Conservation (phyloP, 2,113 vertebrate genomes). For the Thalassarche chlororhynchos region DNA sequence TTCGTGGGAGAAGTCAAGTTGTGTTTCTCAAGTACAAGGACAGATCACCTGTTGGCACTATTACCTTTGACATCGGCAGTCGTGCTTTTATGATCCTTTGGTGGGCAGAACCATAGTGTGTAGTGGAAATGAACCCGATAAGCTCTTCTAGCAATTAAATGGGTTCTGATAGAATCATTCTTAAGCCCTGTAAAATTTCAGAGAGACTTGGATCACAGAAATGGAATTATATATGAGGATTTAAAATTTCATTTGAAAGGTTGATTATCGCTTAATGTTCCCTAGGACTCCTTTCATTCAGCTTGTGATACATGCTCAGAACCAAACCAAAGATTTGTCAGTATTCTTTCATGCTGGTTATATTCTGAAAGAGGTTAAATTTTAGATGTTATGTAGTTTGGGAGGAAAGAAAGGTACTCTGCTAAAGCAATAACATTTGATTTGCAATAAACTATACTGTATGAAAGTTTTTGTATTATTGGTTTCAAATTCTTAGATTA, state of each 20-base stretch:
- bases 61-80: too few relatives aligned
- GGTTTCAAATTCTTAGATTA: constrained; percentile 20
- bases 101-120: neutral
- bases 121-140: neutral
- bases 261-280: neutral
- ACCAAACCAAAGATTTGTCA: neutral
- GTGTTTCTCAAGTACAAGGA: neutral
- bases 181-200: neutral
- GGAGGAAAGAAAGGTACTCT: neutral
- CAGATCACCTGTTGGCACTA: too few relatives aligned
- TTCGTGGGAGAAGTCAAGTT: neutral
- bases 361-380: neutral
- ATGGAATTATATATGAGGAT: neutral
- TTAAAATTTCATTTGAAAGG: neutral
- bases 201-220: neutral
- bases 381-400: neutral
- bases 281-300: neutral
- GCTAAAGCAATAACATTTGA: constrained; percentile 24
- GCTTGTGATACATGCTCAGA: neutral
- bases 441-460: constrained; percentile 13
- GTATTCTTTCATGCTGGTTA: neutral
- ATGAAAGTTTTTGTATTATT: constrained; percentile 2
- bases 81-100: neutral
- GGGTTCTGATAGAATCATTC: neutral
- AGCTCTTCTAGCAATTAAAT: neutral